Evolutionary conservation across 2,113 vertebrate genomes (phyloP).

Genomic region (Machaerirhynchus nigripectus): DNA sequence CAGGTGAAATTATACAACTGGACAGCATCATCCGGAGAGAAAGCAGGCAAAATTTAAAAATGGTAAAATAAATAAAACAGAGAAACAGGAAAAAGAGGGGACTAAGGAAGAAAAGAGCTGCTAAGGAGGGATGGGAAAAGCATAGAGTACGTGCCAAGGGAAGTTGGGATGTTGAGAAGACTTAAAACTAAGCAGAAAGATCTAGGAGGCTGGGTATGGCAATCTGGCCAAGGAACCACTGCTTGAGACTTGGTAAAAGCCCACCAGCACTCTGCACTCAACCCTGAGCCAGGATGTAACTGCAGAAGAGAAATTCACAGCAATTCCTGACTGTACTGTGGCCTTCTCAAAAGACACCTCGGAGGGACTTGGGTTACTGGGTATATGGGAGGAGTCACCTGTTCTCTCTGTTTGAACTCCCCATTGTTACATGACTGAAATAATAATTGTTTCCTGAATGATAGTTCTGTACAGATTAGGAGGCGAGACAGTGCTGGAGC

Average conservation of each 20-base stretch:
- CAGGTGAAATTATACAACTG: not conserved
- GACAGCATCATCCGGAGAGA: not conserved
- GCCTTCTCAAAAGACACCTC: not conserved
- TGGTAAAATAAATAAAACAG: not conserved
- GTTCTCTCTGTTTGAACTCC: not conserved
- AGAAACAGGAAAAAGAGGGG: not conserved
- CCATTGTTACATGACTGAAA: not conserved
- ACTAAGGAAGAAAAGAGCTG: not conserved
- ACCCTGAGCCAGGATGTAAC: not conserved
- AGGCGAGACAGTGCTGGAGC: not conserved
- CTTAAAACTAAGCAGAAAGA: not conserved
- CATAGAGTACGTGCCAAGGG: not conserved
- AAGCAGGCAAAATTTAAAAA: not conserved
- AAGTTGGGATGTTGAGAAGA: not conserved
- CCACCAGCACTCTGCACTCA: not conserved
- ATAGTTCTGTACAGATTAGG: not conserved
- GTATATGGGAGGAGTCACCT: not conserved
- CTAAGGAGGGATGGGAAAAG: not conserved
- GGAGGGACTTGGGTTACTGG: not conserved
- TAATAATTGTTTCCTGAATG: not conserved
- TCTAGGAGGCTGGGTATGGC: not conserved
- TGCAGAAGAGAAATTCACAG: not conserved
- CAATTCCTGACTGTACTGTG: not conserved
- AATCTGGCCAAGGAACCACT: not conserved
- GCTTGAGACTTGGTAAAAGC: not conserved